Evolutionary conservation across 1,140 invertebrate genomes (phyloP), one percentile per base, ranked within the genome.

Genomic region (Tigriopus japonicus): DNA sequence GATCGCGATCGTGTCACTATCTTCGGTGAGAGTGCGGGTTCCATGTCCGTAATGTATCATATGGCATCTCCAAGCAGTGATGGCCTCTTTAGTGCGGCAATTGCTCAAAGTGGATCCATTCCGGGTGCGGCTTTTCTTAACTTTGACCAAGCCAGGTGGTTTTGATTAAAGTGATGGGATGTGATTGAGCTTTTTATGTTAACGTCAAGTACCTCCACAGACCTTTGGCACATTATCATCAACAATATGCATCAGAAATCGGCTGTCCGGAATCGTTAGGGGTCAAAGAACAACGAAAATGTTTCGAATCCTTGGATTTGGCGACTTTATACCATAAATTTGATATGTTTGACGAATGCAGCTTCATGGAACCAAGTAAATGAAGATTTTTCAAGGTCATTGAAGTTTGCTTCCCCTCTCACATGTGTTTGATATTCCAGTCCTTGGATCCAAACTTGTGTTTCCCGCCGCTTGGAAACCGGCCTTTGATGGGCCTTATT

Each of bases 21-120:
- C 12, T 65, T 65, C 42, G 64, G 64, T 9, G 51, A 64, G 19
- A 63, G 59, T 28, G 64, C 64, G n/a, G 64, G 64, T 5, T 65
- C 74, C n/a, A 24, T 88, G 9, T 88, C 88, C 43, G 87, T 97
- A 1, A 86, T 85, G 14, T 76, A 95, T 67, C 91, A 96, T 74
- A 75, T 97, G 52, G 73, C 98, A 7, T 93, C 88, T 7, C 87
- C 89, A 1, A 74, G 92, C 15, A 79, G 73, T 66, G 75, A 86
- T 63, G 82, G 88, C 66, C 78, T 94, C 45, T 97, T 96, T 74
- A 83, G 81, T 62, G 84, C 90, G 69, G 85, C 85, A 5, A 87
- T 87, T 65, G 43, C 14, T 24, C 49, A 51, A 17, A 51, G 42
- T 55, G 59, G 59, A 35, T 13, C 59, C 35, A 41, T 58, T 21